phyloP scores from a whole-genome alignment of 2,113 vertebrate species.

The Notothenia coriiceps region DNA sequence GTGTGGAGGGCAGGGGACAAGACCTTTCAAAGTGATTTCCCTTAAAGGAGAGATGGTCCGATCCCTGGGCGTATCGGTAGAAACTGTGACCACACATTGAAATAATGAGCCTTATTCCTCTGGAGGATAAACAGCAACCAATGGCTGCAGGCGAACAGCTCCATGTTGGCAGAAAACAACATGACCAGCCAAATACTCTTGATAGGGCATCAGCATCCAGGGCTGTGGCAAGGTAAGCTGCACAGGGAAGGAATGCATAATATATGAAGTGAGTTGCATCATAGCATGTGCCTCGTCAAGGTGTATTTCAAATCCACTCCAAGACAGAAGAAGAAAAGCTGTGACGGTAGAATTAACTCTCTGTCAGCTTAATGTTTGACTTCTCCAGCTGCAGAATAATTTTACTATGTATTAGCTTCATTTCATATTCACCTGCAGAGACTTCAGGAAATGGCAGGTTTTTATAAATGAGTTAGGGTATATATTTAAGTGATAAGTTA shows the following conservation, averaged over 20 bases:
- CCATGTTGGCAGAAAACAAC: constrained; percentile 36
- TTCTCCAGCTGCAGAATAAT: constrained; percentile 1
- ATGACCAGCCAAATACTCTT: constrained; percentile 39
- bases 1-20: constrained; percentile 33
- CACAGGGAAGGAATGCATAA: neutral
- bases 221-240: neutral
- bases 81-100: constrained; percentile 79
- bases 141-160: constrained; percentile 27
- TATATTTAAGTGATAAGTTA: neutral
- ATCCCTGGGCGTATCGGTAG: constrained; percentile 64
- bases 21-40: constrained; percentile 66
- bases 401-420: neutral
- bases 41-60: constrained; percentile 57
- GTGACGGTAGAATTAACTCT: constrained; percentile 10
- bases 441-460: neutral
- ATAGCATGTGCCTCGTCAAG: neutral
- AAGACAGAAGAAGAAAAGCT: constrained; percentile 7
- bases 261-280: neutral
- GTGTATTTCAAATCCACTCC: constrained; percentile 35
- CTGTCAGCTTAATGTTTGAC: neutral
- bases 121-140: constrained; percentile 51
- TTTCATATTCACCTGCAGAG: neutral
- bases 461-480: neutral
- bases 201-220: constrained; percentile 28
- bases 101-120: constrained; percentile 78